Percentiles rank a stretch among this genome's conserved stretches.
Evolutionary conservation across 2,797 vertebrate genomes (phyloP).

Genomic region (Hemitrygon akajei): DNA sequence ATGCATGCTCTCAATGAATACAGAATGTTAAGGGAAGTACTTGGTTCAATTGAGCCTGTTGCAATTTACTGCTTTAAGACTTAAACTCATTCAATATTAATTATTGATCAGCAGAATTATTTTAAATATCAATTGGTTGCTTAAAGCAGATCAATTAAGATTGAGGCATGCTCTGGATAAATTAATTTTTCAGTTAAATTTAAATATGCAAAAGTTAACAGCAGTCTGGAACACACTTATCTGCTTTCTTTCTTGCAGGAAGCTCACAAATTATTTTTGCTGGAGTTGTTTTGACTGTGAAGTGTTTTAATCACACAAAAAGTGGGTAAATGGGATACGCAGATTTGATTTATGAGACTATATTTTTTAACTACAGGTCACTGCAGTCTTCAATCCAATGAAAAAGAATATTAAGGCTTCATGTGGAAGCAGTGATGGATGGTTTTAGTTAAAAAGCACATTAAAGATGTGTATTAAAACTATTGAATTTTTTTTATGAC

Average conservation of each 20-base stretch:
- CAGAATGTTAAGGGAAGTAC: neutral
- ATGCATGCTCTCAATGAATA: neutral
- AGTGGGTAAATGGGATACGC: constrained; percentile 9
- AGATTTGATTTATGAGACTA: constrained; percentile 28
- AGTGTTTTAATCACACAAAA: neutral
- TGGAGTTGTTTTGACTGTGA: neutral
- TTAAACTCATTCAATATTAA: constrained; percentile 25
- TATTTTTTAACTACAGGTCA: constrained; percentile 34
- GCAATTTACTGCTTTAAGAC: neutral
- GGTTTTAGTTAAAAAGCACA: constrained; percentile 32
- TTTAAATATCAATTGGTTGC: constrained; percentile 30
- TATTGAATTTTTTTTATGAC: constrained; percentile 26
- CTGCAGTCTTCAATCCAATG: neutral
- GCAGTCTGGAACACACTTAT: neutral
- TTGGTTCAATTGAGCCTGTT: neutral
- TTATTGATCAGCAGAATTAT: constrained; percentile 33
- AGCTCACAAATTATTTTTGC: neutral
- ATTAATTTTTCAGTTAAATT: constrained; percentile 29
- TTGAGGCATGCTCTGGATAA: neutral
- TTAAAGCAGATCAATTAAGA: constrained; percentile 25
- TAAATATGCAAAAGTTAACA: neutral
- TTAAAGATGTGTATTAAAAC: constrained; percentile 26
- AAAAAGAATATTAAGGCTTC: constrained; percentile 28
- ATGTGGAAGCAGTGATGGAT: constrained; percentile 17
- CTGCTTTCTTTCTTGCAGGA: neutral